Base-by-base conservation (phyloP, 2,888 invertebrate species). In the Drosophila algonquin region DNA sequence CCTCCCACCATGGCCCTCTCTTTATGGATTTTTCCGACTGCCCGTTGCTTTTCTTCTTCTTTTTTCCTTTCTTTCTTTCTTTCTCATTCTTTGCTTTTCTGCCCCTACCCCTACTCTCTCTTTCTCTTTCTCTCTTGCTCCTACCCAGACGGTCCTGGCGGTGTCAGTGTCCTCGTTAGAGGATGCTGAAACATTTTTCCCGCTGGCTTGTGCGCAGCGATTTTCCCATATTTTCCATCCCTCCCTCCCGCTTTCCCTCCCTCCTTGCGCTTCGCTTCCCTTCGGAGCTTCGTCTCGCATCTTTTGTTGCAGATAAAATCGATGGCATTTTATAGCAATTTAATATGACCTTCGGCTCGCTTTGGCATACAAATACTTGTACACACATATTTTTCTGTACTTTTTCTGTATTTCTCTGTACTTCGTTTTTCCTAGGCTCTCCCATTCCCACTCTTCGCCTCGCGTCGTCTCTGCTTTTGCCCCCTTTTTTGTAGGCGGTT, bases 321-420 rank as follows among this genome's bases (percentile, higher is more conserved):
- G 87, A 91, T 91, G 90, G 80, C 81, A 86, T 90, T 90, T 90
- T 91, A 90, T 90, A 85, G 90, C 90, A 90, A 90, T 91, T 91
- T 91, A 90, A 90, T 91, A 90, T 90, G 90, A 90, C 90, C 90
- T 90, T 90, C 90, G 89, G 7, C n/a, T 90, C 86, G 90, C 83
- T 89, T 78, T 40, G 40, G 40, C 40, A 40, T 7, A 40, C 40
- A 40, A 40, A 40, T 40, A 88, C 78, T 86, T 86, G 83, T 69
- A 63, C 57, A 65, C 35, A 54, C 35, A 54, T 60, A 60, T 53
- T 51, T 51, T 40, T 24, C 27, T 27, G 30, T 30, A 27, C 27
- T 50, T 40, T 68, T 65, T 64, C 47, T 54, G 21, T 63, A 58
- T 60, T 55, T 69, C 68, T 47, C 21, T 21, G 60, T 60, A 55